These are phyloP conservation scores for Dorcus hopei DNA, from an alignment of 2,888 invertebrate species.

Conservation along the genomic window DNA sequence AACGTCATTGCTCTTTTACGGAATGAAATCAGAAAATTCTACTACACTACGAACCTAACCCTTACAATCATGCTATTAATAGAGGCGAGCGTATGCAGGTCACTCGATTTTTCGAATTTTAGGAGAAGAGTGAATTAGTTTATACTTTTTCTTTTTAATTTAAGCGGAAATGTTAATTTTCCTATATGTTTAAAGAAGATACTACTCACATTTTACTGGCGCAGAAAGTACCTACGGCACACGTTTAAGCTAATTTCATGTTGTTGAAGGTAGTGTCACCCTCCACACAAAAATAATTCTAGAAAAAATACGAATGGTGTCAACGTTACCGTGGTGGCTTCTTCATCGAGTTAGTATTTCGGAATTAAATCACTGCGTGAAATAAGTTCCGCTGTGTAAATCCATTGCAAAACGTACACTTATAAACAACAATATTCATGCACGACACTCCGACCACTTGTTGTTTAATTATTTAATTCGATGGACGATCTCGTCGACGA, in stretches of 20 bases:
- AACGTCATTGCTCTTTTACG: conserved; percentile 29
- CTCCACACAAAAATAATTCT: background rate
- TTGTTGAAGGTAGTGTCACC: conserved; percentile 4
- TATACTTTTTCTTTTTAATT: background rate
- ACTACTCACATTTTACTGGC: conserved; percentile 7
- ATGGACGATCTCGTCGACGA: conserved; percentile 16
- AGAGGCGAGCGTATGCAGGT: conserved; percentile 1
- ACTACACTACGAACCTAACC: conserved; percentile 1
- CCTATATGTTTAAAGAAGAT: background rate
- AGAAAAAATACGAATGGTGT: conserved; percentile 22
- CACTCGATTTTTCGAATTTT: background rate
- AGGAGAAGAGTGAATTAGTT: conserved; percentile 6
- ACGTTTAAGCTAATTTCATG: conserved; percentile 1
- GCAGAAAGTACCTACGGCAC: background rate
- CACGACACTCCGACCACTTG: background rate
- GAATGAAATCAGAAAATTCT: conserved; percentile 12
- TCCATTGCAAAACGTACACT: conserved; percentile 7
- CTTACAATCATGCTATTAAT: conserved; percentile 2
- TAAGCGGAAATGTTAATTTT: conserved; percentile 5
- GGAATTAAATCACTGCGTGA: conserved; percentile 2
- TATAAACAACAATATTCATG: background rate
- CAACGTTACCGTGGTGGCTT: conserved; percentile 35
- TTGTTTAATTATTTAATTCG: conserved; percentile 7
- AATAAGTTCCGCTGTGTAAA: background rate
- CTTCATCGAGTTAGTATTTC: conserved; percentile 29